Evolutionary conservation across 1,140 invertebrate genomes (phyloP).

Genomic region (Pentalonia nigronervosa): DNA sequence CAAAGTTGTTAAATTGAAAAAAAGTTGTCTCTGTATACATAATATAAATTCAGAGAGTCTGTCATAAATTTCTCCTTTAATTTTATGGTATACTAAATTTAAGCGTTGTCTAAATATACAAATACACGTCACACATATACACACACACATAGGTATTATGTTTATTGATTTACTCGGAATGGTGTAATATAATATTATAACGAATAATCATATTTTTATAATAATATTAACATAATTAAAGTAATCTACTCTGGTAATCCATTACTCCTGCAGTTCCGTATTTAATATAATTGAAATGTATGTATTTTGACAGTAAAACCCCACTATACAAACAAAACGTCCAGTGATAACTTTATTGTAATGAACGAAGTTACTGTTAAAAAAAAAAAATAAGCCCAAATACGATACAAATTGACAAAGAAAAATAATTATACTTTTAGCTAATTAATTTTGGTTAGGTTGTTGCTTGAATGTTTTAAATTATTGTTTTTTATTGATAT

Average conservation of each 20-base stretch:
- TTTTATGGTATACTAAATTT: neutral
- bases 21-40: neutral
- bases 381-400: no score
- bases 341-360: no score
- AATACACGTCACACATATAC: neutral
- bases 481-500: no score
- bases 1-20: neutral
- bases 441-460: no score
- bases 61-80: neutral
- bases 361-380: no score
- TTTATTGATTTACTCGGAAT: neutral
- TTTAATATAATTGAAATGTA: no score
- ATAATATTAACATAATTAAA: neutral
- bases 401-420: no score
- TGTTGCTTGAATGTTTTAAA: no score
- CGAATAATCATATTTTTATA: neutral
- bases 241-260: neutral
- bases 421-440: no score
- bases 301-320: no score
- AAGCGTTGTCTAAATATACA: neutral
- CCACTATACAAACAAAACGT: no score
- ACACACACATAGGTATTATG: neutral
- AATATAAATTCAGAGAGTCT: neutral
- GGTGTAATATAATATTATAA: neutral
- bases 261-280: neutral